These are phyloP conservation scores for Ophion ventricosus DNA, from an alignment of 2,888 invertebrate species.

Conservation along the genomic window DNA sequence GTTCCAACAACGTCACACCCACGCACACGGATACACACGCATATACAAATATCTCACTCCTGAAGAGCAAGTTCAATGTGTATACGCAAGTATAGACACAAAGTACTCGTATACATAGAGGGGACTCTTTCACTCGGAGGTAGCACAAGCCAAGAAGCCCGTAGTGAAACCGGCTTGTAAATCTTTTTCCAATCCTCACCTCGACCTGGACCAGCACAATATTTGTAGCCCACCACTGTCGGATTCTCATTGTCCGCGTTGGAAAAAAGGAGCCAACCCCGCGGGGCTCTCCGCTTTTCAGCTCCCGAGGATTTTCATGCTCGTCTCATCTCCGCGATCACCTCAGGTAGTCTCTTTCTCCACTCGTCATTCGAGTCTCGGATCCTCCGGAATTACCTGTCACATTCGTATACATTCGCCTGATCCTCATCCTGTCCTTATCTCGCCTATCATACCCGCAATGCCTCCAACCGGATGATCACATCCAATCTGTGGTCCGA, in stretches of 20 bases:
- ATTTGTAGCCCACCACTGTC: constrained; percentile 71
- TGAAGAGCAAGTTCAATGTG: constrained; percentile 30
- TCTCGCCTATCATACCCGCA: background rate
- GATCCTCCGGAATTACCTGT: background rate
- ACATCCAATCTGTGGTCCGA: too few species aligned
- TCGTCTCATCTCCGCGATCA: background rate
- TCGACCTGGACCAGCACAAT: constrained; percentile 69
- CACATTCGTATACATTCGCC: background rate
- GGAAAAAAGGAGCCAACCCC: constrained; percentile 1
- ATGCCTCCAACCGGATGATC: background rate
- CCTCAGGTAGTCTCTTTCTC: constrained; percentile 21
- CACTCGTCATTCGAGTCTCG: background rate
- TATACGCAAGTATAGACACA: background rate
- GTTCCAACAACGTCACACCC: constrained; percentile 19
- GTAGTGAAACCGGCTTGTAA: constrained; percentile 64
- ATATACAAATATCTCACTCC: constrained; percentile 13
- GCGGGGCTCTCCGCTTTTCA: background rate
- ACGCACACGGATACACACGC: background rate
- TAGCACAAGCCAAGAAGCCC: constrained; percentile 14
- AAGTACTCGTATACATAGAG: constrained; percentile 11
- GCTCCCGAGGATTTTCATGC: background rate
- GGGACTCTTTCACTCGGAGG: background rate
- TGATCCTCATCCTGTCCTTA: background rate
- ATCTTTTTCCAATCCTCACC: constrained; percentile 68
- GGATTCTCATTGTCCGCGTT: constrained; percentile 67